Base-by-base conservation (phyloP, 2,797 vertebrate species). In the Argyrosomus regius region DNA sequence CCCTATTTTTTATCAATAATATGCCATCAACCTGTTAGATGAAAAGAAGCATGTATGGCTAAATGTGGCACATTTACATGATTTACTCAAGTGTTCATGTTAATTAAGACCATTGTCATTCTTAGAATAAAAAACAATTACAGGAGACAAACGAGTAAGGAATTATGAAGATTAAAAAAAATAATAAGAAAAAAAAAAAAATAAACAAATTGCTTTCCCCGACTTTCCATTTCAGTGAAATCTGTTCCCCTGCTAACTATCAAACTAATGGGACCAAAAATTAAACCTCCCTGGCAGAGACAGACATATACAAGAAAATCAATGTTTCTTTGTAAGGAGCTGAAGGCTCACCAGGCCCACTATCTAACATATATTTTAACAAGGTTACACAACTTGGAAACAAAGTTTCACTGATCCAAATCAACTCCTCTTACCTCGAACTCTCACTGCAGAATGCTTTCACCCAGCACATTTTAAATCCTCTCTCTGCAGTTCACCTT, bases 321-420 rank as follows among this genome's bases (percentile, higher is more conserved):
- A 4, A 18, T 49, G 56, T 1, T 58, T 9, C 35, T 66, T 59
- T 75, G 31, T 22, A 72, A 53, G 16, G 45, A 53, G 54, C 69
- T 59, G 31, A 24, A 26, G 14, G 48, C 39, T 53, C 56, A 41
- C 54, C 56, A 48, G 62, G 39, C 24, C 16, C 52, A 39, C 35
- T 9, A 39, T 39, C 56, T 54, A 28, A 69, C 20, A 24, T 7
- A 57, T 20, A 22, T 46, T 75, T 62, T 49, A 70, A 70, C 49
- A 61, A 77, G 75, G 65, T 41, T 9, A 18, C 57, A 70, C 22
- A 68, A 62, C 41, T 61, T 20, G 35, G 26, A 54, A 24, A 48
- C 20, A 63, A 62, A 16, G 28, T 62, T 56, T 67, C 35, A 39
- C 35, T 39, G 35, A 39, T 39, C 35, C 35, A 39, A 39, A 39